phyloP scores from a whole-genome alignment of 2,888 invertebrate species.

The Phortica okadai region DNA sequence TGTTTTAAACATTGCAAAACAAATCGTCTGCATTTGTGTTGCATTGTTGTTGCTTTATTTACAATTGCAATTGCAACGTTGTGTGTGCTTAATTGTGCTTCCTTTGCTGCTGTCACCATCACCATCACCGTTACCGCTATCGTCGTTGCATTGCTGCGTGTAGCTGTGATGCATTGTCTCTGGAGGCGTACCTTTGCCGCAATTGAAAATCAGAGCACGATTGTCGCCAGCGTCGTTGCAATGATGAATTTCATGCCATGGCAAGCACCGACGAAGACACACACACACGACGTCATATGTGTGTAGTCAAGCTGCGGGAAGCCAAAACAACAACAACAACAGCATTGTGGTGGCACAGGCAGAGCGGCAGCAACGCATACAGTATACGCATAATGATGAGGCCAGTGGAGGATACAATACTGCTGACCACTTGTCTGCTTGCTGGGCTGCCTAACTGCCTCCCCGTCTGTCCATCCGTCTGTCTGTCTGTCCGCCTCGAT shows the following conservation, averaged over 20 bases:
- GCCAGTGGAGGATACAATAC: conserved; percentile 5
- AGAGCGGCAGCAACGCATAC: background rate
- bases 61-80: conserved; percentile 49
- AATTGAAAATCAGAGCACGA: conserved; percentile 70
- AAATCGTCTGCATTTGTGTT: background rate
- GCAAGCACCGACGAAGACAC: background rate
- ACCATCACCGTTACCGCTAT: conserved; percentile 17
- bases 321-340: background rate
- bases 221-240: conserved; percentile 54
- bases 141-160: conserved; percentile 27
- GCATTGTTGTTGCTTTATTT: conserved; percentile 49
- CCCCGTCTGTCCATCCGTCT: too few species aligned
- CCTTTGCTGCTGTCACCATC: conserved; percentile 36
- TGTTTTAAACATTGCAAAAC: background rate
- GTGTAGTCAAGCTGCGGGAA: background rate
- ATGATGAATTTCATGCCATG: conserved; percentile 46
- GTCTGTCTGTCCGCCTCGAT: too few species aligned
- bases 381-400: conserved; percentile 65
- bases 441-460: too few species aligned
- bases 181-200: conserved; percentile 60
- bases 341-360: background rate
- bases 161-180: conserved; percentile 59
- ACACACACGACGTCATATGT: background rate
- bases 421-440: too few species aligned
- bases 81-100: conserved; percentile 40